Evolutionary conservation across 2,888 invertebrate species (phyloP).

Genomic region (Nemotelus nigrinus): DNA sequence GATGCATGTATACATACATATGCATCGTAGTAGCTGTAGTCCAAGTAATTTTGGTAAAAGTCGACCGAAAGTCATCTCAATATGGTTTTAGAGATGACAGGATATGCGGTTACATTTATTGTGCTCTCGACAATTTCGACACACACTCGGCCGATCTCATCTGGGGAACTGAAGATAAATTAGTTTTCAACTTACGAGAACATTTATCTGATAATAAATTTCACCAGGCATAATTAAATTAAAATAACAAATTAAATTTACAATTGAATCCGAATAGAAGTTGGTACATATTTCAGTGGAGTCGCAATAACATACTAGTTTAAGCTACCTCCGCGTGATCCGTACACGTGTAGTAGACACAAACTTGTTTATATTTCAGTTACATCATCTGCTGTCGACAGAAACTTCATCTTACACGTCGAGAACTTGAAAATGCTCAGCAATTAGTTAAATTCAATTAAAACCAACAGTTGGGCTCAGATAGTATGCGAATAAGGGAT

Average conservation of each 20-base stretch:
- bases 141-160: conserved; percentile 9
- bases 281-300: neutral
- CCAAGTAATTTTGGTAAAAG: conserved; percentile 28
- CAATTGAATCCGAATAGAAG: neutral
- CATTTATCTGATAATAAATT: conserved; percentile 14
- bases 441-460: conserved; percentile 38
- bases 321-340: no score
- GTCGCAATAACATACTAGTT: no score
- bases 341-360: no score
- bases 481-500: neutral
- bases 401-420: neutral
- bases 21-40: neutral
- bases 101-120: conserved; percentile 28
- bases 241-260: conserved; percentile 27
- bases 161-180: conserved; percentile 19
- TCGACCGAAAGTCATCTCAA: conserved; percentile 30
- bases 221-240: neutral
- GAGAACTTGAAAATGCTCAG: conserved; percentile 9
- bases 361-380: no score
- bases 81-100: conserved; percentile 30
- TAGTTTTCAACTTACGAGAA: conserved; percentile 15
- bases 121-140: neutral
- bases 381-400: neutral
- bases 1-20: no score
- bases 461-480: neutral